These are phyloP conservation scores for Pomacea canaliculata DNA, from an alignment of 2,888 invertebrate genomes.

Conservation along the genomic window DNA sequence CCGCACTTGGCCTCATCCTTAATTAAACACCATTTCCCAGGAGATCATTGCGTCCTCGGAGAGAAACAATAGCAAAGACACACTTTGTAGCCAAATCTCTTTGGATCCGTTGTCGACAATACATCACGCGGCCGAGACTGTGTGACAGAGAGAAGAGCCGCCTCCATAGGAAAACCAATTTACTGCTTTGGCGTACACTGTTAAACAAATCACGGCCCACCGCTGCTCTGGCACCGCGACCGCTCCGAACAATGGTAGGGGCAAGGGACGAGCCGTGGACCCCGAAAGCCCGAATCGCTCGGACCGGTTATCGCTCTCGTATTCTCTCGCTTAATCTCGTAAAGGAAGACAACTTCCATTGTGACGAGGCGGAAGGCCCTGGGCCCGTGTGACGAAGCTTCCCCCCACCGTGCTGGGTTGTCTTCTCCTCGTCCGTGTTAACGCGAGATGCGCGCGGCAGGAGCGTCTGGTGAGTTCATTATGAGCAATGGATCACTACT, in stretches of 20 bases:
- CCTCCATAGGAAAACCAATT: slow-evolving; percentile 18
- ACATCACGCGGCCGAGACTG: slow-evolving; percentile 9
- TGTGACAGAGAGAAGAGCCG: slow-evolving; percentile 21
- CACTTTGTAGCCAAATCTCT: slow-evolving; percentile 18
- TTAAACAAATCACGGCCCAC: slow-evolving; percentile 26
- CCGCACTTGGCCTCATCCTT: slow-evolving; percentile 21
- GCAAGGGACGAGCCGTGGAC: too few relatives aligned
- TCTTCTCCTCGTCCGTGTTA: too few relatives aligned
- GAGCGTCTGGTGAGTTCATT: too few relatives aligned
- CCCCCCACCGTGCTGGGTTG: background rate
- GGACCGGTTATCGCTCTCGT: slow-evolving; percentile 15
- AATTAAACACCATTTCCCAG: slow-evolving; percentile 28
- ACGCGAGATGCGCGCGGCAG: too few relatives aligned
- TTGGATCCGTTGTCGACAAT: slow-evolving; percentile 1
- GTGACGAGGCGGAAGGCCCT: background rate
- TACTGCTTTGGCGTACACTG: slow-evolving; percentile 22
- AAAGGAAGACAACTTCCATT: slow-evolving; percentile 22
- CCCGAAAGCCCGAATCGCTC: background rate
- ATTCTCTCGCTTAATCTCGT: slow-evolving; percentile 21
- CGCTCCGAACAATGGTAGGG: background rate
- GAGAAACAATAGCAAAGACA: slow-evolving; percentile 24
- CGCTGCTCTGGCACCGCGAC: background rate
- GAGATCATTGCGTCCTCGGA: slow-evolving; percentile 16
- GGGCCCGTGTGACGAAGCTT: background rate
- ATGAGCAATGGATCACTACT: too few relatives aligned